Evolutionary conservation across 1,140 invertebrate genomes (phyloP), one percentile per base, ranked within the genome.

Genomic region (Pogonus chalceus): DNA sequence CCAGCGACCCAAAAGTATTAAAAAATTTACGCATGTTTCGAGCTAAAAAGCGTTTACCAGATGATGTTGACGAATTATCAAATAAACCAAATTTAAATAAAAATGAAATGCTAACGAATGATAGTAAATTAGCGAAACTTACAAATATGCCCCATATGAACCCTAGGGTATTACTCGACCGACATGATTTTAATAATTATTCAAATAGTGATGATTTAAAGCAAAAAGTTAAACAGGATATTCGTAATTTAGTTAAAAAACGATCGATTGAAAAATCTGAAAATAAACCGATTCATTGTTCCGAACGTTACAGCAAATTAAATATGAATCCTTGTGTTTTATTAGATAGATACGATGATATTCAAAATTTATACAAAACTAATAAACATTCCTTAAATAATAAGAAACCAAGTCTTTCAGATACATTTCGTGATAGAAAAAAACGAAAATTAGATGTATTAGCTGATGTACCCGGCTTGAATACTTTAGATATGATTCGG

Each of bases 11-110:
- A 2, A 70, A 72, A 1, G 76, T 78, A 2, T 62, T 80, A 1
- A 79, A 79, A 61, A 71, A 74, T 2, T 58, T 81, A 23, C 65
- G 78, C 46, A 76, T 77, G 70, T 81, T 77, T 55, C 66, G 79
- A 59, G 72, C 71, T 2, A 65, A 58, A 43, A 43, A 43, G 18
- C 7, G 18, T 10, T 4, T 4, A 4, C 7, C 9, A 12, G 37
- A 43, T 4, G 18, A 43, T 18, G 4, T 18, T 7, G 3, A 16
- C 7, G 18, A 9, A 18, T n/a, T n/a, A n/a, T n/a, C n/a, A n/a
- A 4, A 12, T 12, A 43, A 43, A 18, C 14, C 26, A 7, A 18
- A 12, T 18, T 10, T 4, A 16, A 43, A 43, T 16, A 18, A 43
- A 12, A 16, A 18, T 43, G 37, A 43, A 10, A 43, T 43, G 37